Base-by-base conservation (phyloP, 2,797 vertebrate species). In the Semaprochilodus insignis region DNA sequence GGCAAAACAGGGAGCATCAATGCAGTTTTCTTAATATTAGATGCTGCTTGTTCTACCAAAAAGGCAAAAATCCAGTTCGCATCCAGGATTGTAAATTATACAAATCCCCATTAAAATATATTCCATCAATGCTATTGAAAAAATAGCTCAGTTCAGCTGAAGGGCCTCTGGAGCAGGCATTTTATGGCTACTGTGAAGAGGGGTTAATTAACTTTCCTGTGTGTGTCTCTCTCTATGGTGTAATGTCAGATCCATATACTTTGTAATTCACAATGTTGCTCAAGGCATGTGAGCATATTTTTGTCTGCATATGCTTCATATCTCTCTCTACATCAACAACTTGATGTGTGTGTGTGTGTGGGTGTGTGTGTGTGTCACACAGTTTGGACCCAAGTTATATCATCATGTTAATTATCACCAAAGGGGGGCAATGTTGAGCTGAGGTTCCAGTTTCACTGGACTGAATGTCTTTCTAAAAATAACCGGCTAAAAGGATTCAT, bases 141-240 rank as follows among this genome's bases (percentile, higher is more conserved):
- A 40, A 40, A 40, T 40, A 40, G 40, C 8, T 6, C 8, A 11
- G 44, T 48, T 48, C 44, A 48, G 10, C 44, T 2, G 44, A 48
- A 2, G 44, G 8, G 10, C 44, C 8, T 48, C 44, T 13, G 10
- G 10, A 48, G 10, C 8, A 48, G 44, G 11, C 44, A 48, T 48
- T 48, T 48, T 48, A 48, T 48, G 44, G 44, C 44, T 48, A 48
- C 44, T 48, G 44, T 13, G 87, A 87, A 89, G 91, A 90, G 88
- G 90, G 90, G 90, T 90, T 91, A 91, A 94, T 94, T 94, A 94
- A 89, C 92, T 91, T 91, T 57, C 62, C 66, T 77, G 65, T 85
- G 11, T 89, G 85, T 88, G 85, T 86, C 83, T 88, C n/a, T 86
- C 74, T 75, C 85, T 91, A 78, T 91, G 88, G 1, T 48, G 44